Base-by-base conservation (phyloP, 2,797 vertebrate genomes). In the Urophycis tenuis region DNA sequence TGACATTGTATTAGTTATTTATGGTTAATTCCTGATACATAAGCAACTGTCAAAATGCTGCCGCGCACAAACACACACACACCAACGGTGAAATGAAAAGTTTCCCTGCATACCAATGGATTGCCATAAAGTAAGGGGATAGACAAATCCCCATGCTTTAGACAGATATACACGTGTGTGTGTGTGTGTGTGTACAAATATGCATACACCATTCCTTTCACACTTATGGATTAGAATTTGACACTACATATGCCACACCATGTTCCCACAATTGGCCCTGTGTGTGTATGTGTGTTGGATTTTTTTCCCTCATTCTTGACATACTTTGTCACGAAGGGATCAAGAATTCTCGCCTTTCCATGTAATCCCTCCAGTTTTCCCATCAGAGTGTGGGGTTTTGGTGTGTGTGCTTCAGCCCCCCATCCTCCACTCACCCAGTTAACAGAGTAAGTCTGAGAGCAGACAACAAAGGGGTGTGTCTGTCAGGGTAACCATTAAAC, bases 351-450 rank as follows among this genome's bases (percentile, higher is more conserved):
- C 70, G 82, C 77, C 82, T 86, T 89, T 89, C 83, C 77, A 85
- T 79, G 82, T 91, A 90, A 91, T 91, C 90, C 88, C 79, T 29
- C 77, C 76, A 71, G 86, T 89, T 90, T 75, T 69, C 49, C 53
- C 74, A 67, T n/a, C 53, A 75, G 14, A 35, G 53, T n/a, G 53
- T 60, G n/a, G 53, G 53, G 53, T 5, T 60, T 60, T 60, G 53
- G 53, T 60, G n/a, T 60, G 53, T 25, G 49, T n/a, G 22, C 25
- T n/a, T 60, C 1, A n/a, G 11, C 39, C n/a, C 45, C 53, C 53
- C 53, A 60, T 60, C 22, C n/a, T n/a, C 22, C n/a, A 7, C 10
- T 60, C 53, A 60, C 53, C 53, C 45, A 53, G 19, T 49, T 22
- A 53, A 53, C 45, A 53, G 19, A 53, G 22, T n/a, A 7, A 60